Base-by-base conservation (phyloP, 2,888 invertebrate species). In the Pheosia tremula region DNA sequence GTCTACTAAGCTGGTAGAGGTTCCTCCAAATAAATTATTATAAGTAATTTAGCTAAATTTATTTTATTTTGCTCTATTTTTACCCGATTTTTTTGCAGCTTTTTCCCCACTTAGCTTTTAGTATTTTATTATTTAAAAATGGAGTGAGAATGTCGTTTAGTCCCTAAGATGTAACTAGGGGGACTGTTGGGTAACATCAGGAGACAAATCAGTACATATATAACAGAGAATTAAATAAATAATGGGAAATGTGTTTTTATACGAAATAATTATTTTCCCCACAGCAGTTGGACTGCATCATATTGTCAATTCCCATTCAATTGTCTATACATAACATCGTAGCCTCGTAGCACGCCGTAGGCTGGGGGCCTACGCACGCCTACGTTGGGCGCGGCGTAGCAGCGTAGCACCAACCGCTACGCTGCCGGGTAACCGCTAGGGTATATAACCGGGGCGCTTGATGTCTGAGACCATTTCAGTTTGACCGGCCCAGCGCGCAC, bases 311-410 rank as follows among this genome's bases (percentile, higher is more conserved):
- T 50, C 47, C 36, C 24, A 47, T 60, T 49, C 55, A 38, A 49
- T 56, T 59, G 41, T 47, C 13, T 58, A 57, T 38, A 59, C 45
- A 50, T 56, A 59, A 59, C 75, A 68, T 76, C 76, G 77, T 79
- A 79, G 75, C 75, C 68, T 76, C 76, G 77, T 79, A 79, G 75
- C 72, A 75, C 70, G 61, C 69, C 81, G 84, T 86, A 85, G 84
- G 78, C 77, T 56, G 66, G 58, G 24, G 61, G 82, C 88, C 90
- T 88, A 90, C 90, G 89, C 88, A 89, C 91, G 92, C 92, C 93
- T 88, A 92, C 92, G 89, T 77, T 72, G 89, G 88, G 91, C 89
- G 88, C 84, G 86, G 86, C 86, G 78, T 75, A 71, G 66, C 60
- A 61, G 80, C 74, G 83, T 85, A 86, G 85, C 82, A 83, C 87